These are phyloP conservation scores for Sepioteuthis lessoniana DNA, from an alignment of 2,888 invertebrate genomes.

Conservation along the genomic window DNA sequence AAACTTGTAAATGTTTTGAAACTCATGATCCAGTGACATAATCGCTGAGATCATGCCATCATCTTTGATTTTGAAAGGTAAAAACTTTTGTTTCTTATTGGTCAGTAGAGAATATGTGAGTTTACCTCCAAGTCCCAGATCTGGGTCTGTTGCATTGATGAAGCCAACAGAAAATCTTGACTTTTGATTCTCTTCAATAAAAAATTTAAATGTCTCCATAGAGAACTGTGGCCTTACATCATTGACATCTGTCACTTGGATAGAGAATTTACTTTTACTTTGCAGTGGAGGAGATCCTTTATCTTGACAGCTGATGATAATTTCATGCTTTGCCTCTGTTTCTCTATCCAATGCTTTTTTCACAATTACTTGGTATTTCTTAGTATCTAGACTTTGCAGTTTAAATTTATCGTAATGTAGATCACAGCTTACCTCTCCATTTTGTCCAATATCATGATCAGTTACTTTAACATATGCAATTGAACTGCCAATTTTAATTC, in stretches of 20 bases:
- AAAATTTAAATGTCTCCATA: constrained; percentile 20
- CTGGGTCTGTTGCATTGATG: constrained; percentile 16
- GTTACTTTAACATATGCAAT: constrained; percentile 59
- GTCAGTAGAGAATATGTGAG: neutral
- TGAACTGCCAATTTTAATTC: constrained; percentile 59
- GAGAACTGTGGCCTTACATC: constrained; percentile 13
- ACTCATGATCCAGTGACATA: constrained; percentile 23
- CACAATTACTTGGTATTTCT: constrained; percentile 60
- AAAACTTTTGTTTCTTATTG: neutral
- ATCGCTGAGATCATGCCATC: neutral
- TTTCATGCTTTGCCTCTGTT: constrained; percentile 51
- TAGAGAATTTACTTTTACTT: neutral
- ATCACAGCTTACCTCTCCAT: constrained; percentile 60
- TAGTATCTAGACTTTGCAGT: constrained; percentile 56
- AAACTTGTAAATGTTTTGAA: constrained; percentile 10
- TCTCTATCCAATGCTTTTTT: constrained; percentile 58
- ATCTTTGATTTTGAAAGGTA: constrained; percentile 1
- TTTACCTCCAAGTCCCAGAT: constrained; percentile 33
- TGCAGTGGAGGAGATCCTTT: constrained; percentile 57
- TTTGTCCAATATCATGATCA: constrained; percentile 61
- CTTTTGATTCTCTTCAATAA: neutral
- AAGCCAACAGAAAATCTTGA: neutral
- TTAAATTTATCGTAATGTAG: constrained; percentile 55
- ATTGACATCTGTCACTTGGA: constrained; percentile 1
- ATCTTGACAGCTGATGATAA: constrained; percentile 56